These are phyloP conservation scores for Eospalax fontanierii DNA, from an alignment of 2,797 vertebrate species.

Conservation along the genomic window DNA sequence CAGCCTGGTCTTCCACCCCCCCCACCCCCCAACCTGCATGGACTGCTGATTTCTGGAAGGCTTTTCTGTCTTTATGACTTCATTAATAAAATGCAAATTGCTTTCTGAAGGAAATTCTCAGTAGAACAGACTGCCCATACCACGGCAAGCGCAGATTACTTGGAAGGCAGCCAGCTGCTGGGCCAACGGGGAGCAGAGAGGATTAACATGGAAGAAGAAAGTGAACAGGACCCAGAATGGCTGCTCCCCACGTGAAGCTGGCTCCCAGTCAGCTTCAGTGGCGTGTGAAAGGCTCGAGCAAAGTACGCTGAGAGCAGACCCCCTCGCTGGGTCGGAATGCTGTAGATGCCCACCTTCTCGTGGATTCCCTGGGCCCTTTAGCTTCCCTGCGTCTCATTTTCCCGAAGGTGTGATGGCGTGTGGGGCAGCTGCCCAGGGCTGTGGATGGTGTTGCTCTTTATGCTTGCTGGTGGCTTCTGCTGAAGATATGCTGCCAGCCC, in stretches of 20 bases:
- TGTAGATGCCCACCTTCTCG: not conserved
- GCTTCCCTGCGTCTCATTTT: not conserved
- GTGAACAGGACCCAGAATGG: not conserved
- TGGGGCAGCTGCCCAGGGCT: accelerated
- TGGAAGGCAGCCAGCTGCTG: slow-evolving; percentile 48
- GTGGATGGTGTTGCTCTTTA: not conserved
- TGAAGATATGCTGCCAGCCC: accelerated
- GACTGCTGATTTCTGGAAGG: slow-evolving; percentile 48
- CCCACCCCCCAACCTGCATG: not conserved
- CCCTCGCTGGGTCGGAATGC: not conserved
- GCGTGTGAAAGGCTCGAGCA: not conserved
- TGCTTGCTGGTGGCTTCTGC: not conserved
- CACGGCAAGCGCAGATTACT: not conserved
- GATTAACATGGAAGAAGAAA: not conserved
- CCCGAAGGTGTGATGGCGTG: not conserved
- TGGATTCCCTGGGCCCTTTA: not conserved
- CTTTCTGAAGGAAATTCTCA: slow-evolving; percentile 60
- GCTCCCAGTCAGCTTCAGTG: not conserved
- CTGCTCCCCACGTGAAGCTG: no score
- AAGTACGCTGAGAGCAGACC: accelerated
- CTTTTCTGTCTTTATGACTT: slow-evolving; percentile 40
- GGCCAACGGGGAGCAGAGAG: not conserved
- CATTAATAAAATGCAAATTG: slow-evolving; percentile 79
- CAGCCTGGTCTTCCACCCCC: not conserved
- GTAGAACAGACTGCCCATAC: not conserved